Evolutionary conservation across 1,140 invertebrate species (phyloP).

Genomic region (Leptinotarsa undecemlineata): DNA sequence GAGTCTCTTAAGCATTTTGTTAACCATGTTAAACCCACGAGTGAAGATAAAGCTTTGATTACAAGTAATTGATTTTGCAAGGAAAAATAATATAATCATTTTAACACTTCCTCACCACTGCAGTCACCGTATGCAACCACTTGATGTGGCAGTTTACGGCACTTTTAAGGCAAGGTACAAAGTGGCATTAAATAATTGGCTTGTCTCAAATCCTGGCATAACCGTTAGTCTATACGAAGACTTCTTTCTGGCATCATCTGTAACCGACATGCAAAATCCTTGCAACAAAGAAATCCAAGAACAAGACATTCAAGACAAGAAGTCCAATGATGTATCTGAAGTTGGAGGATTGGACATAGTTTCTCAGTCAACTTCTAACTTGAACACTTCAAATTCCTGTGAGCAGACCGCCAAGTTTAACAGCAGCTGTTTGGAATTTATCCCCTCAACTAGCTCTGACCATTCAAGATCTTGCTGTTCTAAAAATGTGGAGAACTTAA

Average conservation of each 20-base stretch:
- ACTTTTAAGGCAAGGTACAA: constrained; percentile 45
- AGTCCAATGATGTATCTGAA: constrained; percentile 7
- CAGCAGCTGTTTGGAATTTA: background rate
- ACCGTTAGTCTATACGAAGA: constrained; percentile 36
- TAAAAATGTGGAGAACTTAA: background rate
- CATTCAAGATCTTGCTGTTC: constrained; percentile 6
- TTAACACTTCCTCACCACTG: constrained; percentile 57
- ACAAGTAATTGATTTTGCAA: constrained; percentile 30
- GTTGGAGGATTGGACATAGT: constrained; percentile 17
- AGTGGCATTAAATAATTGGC: constrained; percentile 36
- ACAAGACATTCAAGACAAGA: constrained; percentile 12
- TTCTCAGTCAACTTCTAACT: constrained; percentile 12
- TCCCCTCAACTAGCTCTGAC: background rate
- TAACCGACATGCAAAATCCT: constrained; percentile 23
- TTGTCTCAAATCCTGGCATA: constrained; percentile 34
- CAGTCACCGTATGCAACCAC: constrained; percentile 58
- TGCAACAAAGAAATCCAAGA: constrained; percentile 7
- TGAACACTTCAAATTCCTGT: background rate
- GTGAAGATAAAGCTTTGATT: constrained; percentile 46
- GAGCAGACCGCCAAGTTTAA: constrained; percentile 14
- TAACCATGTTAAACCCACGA: constrained; percentile 42
- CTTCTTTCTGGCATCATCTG: constrained; percentile 48
- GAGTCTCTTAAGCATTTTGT: constrained; percentile 54
- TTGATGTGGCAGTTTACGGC: constrained; percentile 56
- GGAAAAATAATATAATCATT: constrained; percentile 50